A percentile compares a stretch with the other conserved stretches of the same genome.
These are phyloP conservation scores for Dastarcus helophoroides DNA, from an alignment of 2,888 invertebrate genomes.

Conservation along the genomic window DNA sequence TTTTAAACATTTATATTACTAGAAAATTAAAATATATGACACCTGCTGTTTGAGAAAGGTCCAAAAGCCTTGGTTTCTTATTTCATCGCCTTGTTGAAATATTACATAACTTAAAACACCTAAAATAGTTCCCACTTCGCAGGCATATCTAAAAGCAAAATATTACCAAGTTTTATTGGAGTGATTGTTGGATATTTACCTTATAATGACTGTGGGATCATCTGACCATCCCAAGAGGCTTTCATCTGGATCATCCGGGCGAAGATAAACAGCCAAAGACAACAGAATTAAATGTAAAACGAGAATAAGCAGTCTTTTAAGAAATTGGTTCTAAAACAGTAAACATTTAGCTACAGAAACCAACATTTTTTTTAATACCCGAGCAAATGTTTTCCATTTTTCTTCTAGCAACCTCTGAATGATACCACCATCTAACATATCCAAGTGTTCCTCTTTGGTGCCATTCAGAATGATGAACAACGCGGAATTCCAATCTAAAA, in stretches of 20 bases:
- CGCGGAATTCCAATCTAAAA: conserved; percentile 94
- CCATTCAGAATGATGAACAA: conserved; percentile 95
- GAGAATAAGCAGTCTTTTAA: conserved; percentile 80
- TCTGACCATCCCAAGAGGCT: conserved; percentile 44
- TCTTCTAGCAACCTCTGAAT: conserved; percentile 94
- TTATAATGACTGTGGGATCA: conserved; percentile 39
- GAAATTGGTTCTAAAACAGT: conserved; percentile 68
- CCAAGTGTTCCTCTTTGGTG: conserved; percentile 93
- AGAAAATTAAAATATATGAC: conserved; percentile 21
- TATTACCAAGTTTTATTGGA: conserved; percentile 1
- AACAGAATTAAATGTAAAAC: conserved; percentile 78
- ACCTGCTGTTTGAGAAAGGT: conserved; percentile 90
- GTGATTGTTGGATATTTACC: conserved; percentile 22
- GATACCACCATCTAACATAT: conserved; percentile 97
- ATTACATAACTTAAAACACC: conserved; percentile 83
- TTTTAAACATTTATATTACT: conserved; percentile 2
- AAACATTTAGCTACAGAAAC: neutral
- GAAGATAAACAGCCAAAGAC: conserved; percentile 81
- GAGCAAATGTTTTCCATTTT: conserved; percentile 98
- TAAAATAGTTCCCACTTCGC: conserved; percentile 74
- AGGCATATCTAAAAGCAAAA: conserved; percentile 46
- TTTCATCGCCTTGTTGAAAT: conserved; percentile 87
- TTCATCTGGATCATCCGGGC: conserved; percentile 57
- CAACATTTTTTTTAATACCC: conserved; percentile 42
- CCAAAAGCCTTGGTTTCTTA: conserved; percentile 83